Base-by-base conservation (phyloP, 1,140 invertebrate genomes). In the Tetramorium alpestre region DNA sequence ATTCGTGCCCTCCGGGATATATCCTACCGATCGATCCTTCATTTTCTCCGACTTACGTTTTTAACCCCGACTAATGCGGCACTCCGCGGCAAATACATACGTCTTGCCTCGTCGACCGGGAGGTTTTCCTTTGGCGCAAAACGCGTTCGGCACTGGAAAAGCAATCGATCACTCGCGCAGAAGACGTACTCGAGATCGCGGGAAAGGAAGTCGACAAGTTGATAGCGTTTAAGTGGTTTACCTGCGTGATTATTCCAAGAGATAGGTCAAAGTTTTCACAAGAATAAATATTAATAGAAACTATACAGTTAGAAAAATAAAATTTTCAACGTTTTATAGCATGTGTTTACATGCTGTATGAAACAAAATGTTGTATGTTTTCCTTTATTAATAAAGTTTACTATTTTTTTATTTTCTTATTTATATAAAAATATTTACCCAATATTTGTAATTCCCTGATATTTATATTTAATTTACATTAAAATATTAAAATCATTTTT, bases 31-130 rank as follows among this genome's bases (percentile, higher is more conserved):
- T 69, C 77, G 77, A 81, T 81, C 49, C 38, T 70, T 81, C 78
- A 81, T 81, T 81, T 81, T 81, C 78, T 56, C 11, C 49, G 64
- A 70, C 78, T 81, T 81, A 69, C 78, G 78, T 81, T 81, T 81
- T 81, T 56, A 69, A 81, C 64, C 22, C 33, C 33, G 33, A 28
- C 78, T 81, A 69, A 81, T 81, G 78, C 33, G 77, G 13, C n/a
- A 18, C 47, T 67, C 47, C 22, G 25, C 25, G 58, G 25, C 58
- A 58, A 64, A 47, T 64, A 64, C 25, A 78, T 64, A 78, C 56
- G 41, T 78, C 41, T 77, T 62, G 8, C 41, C 38, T 62, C 70
- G 25, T 16, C 58, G 44, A 33, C 25, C 16, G n/a, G 49, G 18
- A 44, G 22, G 33, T 81, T 56, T 80, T 54, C 33, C 49, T 70